Percentiles rank a stretch among this genome's conserved stretches.
Conservation (phyloP, 92 coral and sea anemone genomes). For the Montipora capitata region DNA sequence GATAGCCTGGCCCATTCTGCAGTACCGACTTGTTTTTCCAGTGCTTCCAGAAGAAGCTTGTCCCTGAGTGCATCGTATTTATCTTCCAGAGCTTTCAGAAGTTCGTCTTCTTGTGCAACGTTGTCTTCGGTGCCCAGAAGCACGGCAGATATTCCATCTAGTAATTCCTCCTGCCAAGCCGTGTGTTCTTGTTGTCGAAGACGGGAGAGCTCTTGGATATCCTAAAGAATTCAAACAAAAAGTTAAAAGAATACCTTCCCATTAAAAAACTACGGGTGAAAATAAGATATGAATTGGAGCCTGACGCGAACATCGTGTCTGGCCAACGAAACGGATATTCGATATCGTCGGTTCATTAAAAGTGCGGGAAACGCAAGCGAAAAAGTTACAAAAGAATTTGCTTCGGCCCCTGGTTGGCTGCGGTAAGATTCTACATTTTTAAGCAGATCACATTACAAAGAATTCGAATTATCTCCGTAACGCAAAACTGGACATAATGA, state of each 20-base stretch:
- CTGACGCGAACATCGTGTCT: too few relatives aligned
- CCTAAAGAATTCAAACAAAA: constrained; percentile 53
- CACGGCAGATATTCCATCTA: constrained; percentile 92
- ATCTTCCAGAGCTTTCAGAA: constrained; percentile 93
- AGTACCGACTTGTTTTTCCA: constrained; percentile 92
- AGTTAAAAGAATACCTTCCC: neutral
- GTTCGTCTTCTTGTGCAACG: constrained; percentile 93
- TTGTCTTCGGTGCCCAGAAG: constrained; percentile 94
- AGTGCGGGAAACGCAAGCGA: too few relatives aligned
- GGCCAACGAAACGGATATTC: too few relatives aligned
- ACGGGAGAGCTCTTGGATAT: constrained; percentile 90
- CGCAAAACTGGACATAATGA: too few relatives aligned
- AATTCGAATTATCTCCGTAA: too few relatives aligned
- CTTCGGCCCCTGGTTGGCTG: too few relatives aligned
- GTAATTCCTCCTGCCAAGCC: constrained; percentile 85
- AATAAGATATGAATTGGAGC: too few relatives aligned
- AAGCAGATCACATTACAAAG: too few relatives aligned
- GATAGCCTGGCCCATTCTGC: constrained; percentile 96
- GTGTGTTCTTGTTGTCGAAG: constrained; percentile 85
- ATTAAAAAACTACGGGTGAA: too few relatives aligned
- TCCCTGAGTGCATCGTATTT: constrained; percentile 94
- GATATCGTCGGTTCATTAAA: too few relatives aligned
- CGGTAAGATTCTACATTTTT: too few relatives aligned
- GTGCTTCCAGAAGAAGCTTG: constrained; percentile 93
- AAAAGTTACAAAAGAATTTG: too few relatives aligned